Percentiles rank a stretch among this genome's conserved stretches.
phyloP scores from a whole-genome alignment of 2,888 invertebrate species.

The Ceratothoa steindachneri region DNA sequence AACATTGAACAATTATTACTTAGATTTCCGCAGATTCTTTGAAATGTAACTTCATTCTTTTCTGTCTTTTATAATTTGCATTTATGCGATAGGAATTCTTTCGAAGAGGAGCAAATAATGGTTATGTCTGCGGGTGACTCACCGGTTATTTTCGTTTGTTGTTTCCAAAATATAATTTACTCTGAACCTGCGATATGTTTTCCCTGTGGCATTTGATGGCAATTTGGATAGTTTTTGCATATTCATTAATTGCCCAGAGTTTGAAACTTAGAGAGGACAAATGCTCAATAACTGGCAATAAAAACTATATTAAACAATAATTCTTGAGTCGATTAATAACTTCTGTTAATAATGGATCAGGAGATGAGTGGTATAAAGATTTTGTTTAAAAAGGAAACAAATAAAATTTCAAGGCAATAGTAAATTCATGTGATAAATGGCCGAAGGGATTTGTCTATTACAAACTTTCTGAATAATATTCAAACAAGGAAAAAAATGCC shows the following conservation, averaged over 20 bases:
- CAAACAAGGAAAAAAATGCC: not conserved
- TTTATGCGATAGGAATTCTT: too few species aligned
- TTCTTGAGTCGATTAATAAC: not conserved
- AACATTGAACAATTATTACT: too few species aligned
- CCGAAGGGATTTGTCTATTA: slow-evolving; percentile 22
- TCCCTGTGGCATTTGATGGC: not conserved
- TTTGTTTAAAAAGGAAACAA: not conserved
- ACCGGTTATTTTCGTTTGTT: too few species aligned
- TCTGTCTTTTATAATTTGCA: too few species aligned
- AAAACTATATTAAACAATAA: not conserved
- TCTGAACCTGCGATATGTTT: too few species aligned
- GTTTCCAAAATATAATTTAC: too few species aligned
- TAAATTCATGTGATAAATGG: slow-evolving; percentile 19
- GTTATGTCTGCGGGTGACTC: too few species aligned
- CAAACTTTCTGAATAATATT: slow-evolving; percentile 13
- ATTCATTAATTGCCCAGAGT: not conserved
- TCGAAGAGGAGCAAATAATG: too few species aligned
- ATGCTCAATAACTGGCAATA: too few species aligned
- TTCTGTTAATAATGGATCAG: slow-evolving; percentile 2
- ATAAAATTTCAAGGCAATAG: not conserved
- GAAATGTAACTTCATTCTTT: too few species aligned
- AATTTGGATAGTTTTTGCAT: slow-evolving; percentile 5
- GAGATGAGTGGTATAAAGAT: slow-evolving; percentile 20
- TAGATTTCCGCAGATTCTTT: too few species aligned
- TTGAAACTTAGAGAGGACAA: not conserved